phyloP scores from a whole-genome alignment of 2,888 invertebrate species.

The Dexiosoma caninum region DNA sequence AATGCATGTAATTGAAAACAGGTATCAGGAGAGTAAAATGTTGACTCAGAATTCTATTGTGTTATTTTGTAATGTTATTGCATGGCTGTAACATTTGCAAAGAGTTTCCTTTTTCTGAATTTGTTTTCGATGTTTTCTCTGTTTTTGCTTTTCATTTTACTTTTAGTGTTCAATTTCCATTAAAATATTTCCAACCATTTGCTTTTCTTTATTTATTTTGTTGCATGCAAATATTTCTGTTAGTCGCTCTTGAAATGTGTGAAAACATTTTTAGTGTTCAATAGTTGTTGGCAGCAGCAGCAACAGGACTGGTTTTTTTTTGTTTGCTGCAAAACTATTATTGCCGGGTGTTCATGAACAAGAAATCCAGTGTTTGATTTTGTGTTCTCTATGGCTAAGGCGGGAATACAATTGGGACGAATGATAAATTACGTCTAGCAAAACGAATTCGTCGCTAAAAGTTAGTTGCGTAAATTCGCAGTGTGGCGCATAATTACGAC shows the following conservation, averaged over 20 bases:
- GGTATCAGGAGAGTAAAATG: conserved; percentile 30
- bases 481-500: no score
- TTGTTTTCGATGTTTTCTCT: conserved; percentile 6
- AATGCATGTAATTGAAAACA: no score
- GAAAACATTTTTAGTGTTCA: conserved; percentile 41
- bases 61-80: conserved; percentile 20
- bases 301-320: conserved; percentile 49
- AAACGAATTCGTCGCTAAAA: no score
- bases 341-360: neutral
- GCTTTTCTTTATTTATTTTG: neutral
- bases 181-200: conserved; percentile 26
- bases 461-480: no score
- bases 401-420: no score
- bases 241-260: neutral
- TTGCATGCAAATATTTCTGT: neutral
- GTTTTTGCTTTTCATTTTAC: conserved; percentile 25
- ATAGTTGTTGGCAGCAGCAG: conserved; percentile 40
- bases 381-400: neutral
- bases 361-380: conserved; percentile 12
- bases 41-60: neutral
- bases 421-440: no score
- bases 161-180: neutral
- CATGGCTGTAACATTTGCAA: neutral
- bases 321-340: neutral
- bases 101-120: conserved; percentile 3